Base-by-base conservation (phyloP, 2,113 vertebrate genomes). In the Sisor rabdophorus region DNA sequence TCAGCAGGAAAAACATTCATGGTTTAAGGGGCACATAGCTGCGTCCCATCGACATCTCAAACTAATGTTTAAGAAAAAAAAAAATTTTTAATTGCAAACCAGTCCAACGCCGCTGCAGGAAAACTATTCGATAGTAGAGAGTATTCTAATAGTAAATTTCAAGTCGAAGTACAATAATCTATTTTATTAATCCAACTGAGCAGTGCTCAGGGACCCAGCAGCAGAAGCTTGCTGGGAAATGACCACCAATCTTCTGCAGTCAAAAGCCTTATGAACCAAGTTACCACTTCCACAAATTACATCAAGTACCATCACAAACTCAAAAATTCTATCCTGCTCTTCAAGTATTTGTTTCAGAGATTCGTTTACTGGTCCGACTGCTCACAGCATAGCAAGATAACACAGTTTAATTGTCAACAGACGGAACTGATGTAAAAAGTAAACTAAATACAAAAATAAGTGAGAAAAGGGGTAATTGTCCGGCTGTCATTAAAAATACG, bases 1-100 rank as follows among this genome's bases (percentile, higher is more conserved):
- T 84, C 82, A 76, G 24, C 73, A 76, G 54, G 84, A 24, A 72
- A 69, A 64, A 77, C 71, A 28, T 59, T 78, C 59, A 63, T 22
- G 58, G 65, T 40, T 67, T 67, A 53, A 52, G 17, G 24, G 56
- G 71, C 15, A 17, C 32, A n/a, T 4, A 8, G 63, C 17, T 8
- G 7, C 28, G 60, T 24, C 61, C 24, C 20, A 44, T 65, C 53
- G 30, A 47, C 17, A 8, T 52, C 32, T 60, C 8, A 44, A 8
- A 30, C 17, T 79, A 76, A 69, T 59, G 28, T 22, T 59, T 19
- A 69, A 68, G 30, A 75, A 65, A 24, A 53, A 58, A 22, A 19
- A 47, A 79, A 50, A 73, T 59, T 36, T 58, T 60, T 52, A 56
- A 67, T 50, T 50, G n/a, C n/a, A n/a, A n/a, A n/a, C n/a, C 26